Percentiles rank a stretch among this genome's conserved stretches.
Evolutionary conservation across 2,797 vertebrate genomes (phyloP).

Genomic region (Gastrophryne carolinensis): DNA sequence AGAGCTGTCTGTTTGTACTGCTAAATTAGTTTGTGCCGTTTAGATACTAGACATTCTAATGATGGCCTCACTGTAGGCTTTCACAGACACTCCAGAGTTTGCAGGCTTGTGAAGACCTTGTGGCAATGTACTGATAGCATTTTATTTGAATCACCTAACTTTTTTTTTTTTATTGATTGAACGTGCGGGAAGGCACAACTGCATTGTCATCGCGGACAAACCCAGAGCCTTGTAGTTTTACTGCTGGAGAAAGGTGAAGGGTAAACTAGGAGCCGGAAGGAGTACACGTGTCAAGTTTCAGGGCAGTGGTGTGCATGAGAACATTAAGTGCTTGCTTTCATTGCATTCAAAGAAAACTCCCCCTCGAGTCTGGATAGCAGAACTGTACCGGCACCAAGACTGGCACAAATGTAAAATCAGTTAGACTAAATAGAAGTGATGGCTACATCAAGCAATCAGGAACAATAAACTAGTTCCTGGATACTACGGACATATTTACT

Average conservation of each 20-base stretch:
- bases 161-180: neutral
- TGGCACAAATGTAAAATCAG: too few relatives aligned
- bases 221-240: neutral
- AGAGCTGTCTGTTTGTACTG: too few relatives aligned
- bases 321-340: neutral
- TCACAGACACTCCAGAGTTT: neutral
- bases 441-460: too few relatives aligned
- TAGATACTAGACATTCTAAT: too few relatives aligned
- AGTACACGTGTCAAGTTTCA: neutral
- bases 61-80: neutral
- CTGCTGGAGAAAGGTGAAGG: neutral
- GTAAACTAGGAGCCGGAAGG: neutral
- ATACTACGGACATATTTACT: too few relatives aligned
- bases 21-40: too few relatives aligned
- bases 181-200: slow-evolving; percentile 19
- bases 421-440: too few relatives aligned
- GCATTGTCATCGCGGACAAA: neutral
- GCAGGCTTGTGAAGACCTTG: neutral
- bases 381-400: neutral
- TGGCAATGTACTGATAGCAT: neutral
- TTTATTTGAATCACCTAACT: neutral
- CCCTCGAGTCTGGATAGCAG: neutral
- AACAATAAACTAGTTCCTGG: too few relatives aligned
- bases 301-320: neutral
- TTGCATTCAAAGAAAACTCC: neutral